Evolutionary conservation across 2,888 invertebrate species (phyloP).

Genomic region (Antitype chi): DNA sequence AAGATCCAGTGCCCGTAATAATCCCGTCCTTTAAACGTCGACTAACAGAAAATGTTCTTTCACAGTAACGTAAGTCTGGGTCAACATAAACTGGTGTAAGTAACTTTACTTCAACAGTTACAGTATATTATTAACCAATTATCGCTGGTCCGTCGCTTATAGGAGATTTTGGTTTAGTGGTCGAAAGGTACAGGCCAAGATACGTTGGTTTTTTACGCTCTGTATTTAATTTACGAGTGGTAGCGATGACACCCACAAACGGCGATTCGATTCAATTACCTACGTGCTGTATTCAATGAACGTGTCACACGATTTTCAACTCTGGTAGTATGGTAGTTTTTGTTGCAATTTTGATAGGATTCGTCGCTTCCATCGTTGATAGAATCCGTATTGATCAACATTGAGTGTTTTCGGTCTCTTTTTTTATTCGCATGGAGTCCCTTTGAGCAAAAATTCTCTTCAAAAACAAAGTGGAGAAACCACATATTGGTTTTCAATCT

Average conservation of each 20-base stretch:
- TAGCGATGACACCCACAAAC: slow-evolving; percentile 73
- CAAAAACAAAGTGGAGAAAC: not conserved
- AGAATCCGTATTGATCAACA: slow-evolving; percentile 27
- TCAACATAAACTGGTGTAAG: slow-evolving; percentile 40
- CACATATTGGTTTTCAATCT: not conserved
- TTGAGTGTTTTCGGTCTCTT: slow-evolving; percentile 10
- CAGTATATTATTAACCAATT: slow-evolving; percentile 28
- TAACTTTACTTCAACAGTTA: slow-evolving; percentile 23
- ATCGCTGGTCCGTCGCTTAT: slow-evolving; percentile 23
- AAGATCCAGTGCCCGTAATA: no score
- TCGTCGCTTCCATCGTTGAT: not conserved
- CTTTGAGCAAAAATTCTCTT: slow-evolving; percentile 1
- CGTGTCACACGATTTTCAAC: slow-evolving; percentile 38
- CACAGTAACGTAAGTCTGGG: not conserved
- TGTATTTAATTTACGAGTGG: slow-evolving; percentile 72
- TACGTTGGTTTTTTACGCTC: slow-evolving; percentile 32
- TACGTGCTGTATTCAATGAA: slow-evolving; percentile 46
- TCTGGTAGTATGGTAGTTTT: slow-evolving; percentile 13
- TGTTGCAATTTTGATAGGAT: slow-evolving; percentile 26
- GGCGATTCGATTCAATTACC: slow-evolving; percentile 77
- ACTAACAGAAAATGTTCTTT: slow-evolving; percentile 3
- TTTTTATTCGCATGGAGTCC: not conserved
- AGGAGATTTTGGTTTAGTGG: slow-evolving; percentile 6
- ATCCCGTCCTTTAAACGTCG: no score
- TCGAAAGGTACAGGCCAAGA: slow-evolving; percentile 22